These are phyloP conservation scores for Miltochrista miniata DNA, from an alignment of 2,888 invertebrate genomes.

Conservation along the genomic window DNA sequence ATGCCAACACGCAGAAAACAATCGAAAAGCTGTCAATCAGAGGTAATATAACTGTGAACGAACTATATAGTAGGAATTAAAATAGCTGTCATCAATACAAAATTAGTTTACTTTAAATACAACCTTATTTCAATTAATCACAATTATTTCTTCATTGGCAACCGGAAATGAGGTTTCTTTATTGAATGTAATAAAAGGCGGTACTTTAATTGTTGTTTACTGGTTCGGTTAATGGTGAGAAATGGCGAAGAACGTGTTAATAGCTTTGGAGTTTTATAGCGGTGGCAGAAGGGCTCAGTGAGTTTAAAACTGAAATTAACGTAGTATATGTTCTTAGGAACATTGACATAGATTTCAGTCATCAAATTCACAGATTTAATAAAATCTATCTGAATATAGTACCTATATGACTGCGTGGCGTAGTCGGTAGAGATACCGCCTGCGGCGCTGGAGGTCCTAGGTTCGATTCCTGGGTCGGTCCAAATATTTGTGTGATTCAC, in stretches of 20 bases:
- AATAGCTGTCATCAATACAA: neutral
- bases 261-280: neutral
- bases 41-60: too few species aligned
- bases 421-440: too few species aligned
- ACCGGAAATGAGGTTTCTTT: slow-evolving; percentile 17
- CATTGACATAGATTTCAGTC: too few species aligned
- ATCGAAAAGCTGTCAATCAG: too few species aligned
- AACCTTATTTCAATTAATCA: slow-evolving; percentile 24
- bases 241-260: neutral
- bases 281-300: neutral
- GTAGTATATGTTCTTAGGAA: neutral
- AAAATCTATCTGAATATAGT: too few species aligned
- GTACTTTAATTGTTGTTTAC: slow-evolving; percentile 14
- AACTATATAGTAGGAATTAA: too few species aligned
- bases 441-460: too few species aligned
- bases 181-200: slow-evolving; percentile 26
- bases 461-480: too few species aligned
- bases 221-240: slow-evolving; percentile 1
- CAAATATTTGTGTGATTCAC: too few species aligned
- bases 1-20: too few species aligned
- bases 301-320: neutral
- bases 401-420: too few species aligned
- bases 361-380: too few species aligned
- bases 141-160: slow-evolving; percentile 20
- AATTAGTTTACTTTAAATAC: neutral